Percentiles rank a stretch among this genome's conserved stretches.
Evolutionary conservation across 2,113 vertebrate species (phyloP).

Genomic region (Trichechus manatus): DNA sequence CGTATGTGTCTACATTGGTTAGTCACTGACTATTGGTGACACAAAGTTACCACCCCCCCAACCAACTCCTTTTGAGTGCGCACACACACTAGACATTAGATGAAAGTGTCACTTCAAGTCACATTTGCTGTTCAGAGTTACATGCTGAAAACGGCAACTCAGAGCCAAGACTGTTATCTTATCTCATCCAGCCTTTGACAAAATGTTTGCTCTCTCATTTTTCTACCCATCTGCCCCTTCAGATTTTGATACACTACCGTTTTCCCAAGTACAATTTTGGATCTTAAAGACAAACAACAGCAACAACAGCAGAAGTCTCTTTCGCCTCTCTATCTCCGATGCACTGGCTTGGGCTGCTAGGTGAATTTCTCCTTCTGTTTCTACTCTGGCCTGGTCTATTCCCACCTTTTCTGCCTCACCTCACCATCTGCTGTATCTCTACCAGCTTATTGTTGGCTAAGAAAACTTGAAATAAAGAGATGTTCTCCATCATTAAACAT

Average conservation of each 20-base stretch:
- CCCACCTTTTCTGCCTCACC: fast-evolving
- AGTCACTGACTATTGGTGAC: neutral
- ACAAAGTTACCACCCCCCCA: neutral
- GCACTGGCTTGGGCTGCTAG: neutral
- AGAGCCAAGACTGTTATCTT: neutral
- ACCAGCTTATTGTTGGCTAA: neutral
- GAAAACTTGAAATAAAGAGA: neutral
- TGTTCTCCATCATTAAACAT: neutral
- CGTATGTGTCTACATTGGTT: neutral
- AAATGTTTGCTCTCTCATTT: neutral
- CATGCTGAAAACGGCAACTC: neutral
- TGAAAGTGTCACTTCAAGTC: neutral
- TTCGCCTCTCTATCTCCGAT: neutral
- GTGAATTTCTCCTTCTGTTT: neutral
- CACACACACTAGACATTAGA: neutral
- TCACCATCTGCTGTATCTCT: neutral
- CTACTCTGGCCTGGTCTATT: neutral
- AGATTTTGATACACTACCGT: neutral
- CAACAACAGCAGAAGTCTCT: neutral
- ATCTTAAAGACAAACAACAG: neutral
- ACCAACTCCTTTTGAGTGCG: fast-evolving
- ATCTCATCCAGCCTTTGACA: neutral
- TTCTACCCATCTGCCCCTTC: neutral
- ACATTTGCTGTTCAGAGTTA: neutral
- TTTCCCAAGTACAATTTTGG: neutral